Base-by-base conservation (phyloP, 2,888 invertebrate genomes). In the Cataglyphis albicans region DNA sequence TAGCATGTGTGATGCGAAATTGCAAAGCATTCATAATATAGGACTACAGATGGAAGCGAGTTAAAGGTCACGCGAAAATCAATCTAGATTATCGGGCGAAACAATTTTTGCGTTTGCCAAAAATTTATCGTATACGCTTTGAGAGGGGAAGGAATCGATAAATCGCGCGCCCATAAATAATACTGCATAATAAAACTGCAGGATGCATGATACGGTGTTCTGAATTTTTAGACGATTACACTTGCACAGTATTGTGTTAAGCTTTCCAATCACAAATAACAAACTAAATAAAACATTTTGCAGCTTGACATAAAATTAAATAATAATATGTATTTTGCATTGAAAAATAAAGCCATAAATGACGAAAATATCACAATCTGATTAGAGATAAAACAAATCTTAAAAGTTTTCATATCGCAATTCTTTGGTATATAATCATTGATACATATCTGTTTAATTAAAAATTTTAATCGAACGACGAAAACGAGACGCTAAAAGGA, bases 21-120 rank as follows among this genome's bases (percentile, higher is more conserved):
- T 80, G 72, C 48, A 15, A 25, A 48, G 44, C 72, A 59, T 72
- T 78, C 59, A 61, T 80, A 78, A 72, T 78, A 12, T 59, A 80
- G 44, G 21, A 32, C 41, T 4, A 44, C 32, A 44, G 12, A 72
- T 35, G 44, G 32, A 72, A 72, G 59, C 72, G 72, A 59, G 44
- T 59, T 44, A 70, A 44, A 35, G 25, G 44, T 80, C 18, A 44
- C 1, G 25, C 9, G n/a, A 72, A 72, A 80, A 59, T 80, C 59
- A 44, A 72, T 80, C n/a, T 44, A 68, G 72, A 72, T 72, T 80
- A 80, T 72, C 44, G 44, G 41, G 7, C 10, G 3, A 48, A 80
- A 80, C 44, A 44, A 72, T 72, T 80, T 80, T 72, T 72, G 18
- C 18, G 32, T 25, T 57, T 2, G 25, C 18, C 35, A 80, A 72